phyloP scores from a whole-genome alignment of 2,113 vertebrate genomes.

The Menidia beryllina region DNA sequence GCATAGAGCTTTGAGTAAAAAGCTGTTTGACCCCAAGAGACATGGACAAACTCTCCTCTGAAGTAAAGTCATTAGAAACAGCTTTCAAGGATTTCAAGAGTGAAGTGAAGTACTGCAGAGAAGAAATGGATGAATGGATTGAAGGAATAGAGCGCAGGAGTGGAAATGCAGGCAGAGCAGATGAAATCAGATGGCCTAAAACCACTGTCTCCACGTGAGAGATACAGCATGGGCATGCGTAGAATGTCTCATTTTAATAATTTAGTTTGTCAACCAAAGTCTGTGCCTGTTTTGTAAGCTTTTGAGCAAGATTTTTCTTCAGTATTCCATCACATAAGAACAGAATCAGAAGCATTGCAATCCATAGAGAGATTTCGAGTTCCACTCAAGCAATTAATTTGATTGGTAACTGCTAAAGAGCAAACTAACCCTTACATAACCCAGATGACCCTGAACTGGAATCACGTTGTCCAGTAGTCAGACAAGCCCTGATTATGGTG shows the following conservation, averaged over 20 bases:
- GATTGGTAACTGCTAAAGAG: background rate
- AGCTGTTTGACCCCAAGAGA: slow-evolving; percentile 33
- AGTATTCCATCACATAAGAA: background rate
- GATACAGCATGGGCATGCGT: background rate
- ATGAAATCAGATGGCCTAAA: slow-evolving; percentile 49
- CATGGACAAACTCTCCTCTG: slow-evolving; percentile 33
- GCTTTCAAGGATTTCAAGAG: slow-evolving; percentile 32
- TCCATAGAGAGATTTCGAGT: background rate
- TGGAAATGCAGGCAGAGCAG: slow-evolving; percentile 24
- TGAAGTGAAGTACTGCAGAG: slow-evolving; percentile 35
- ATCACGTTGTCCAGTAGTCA: background rate
- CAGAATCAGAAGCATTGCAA: background rate
- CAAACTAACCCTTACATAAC: background rate
- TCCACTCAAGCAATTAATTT: slow-evolving; percentile 18
- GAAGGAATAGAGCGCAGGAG: slow-evolving; percentile 25
- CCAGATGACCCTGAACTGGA: background rate
- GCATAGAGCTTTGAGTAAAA: slow-evolving; percentile 34
- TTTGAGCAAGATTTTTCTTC: background rate
- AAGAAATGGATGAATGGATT: slow-evolving; percentile 48
- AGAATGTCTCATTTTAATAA: slow-evolving; percentile 3
- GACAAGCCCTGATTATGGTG: background rate
- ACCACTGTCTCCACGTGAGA: slow-evolving; percentile 26
- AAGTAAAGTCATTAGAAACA: slow-evolving; percentile 64
- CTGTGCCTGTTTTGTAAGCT: background rate
- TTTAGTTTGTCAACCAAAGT: background rate